phyloP scores from a whole-genome alignment of 1,140 invertebrate species.

The Penaeus japonicus region DNA sequence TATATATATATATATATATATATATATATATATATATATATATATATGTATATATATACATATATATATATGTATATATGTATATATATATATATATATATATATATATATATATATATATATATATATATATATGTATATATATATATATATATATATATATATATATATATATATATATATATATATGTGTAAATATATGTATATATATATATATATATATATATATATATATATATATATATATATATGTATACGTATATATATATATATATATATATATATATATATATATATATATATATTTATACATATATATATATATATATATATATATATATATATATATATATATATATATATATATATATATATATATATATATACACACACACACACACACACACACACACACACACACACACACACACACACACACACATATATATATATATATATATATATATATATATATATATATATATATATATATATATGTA shows the following conservation, averaged over 20 bases:
- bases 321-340: not conserved
- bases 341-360: not conserved
- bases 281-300: constrained; percentile 10
- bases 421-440: not conserved
- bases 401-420: not conserved
- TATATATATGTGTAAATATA: not conserved
- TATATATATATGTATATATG: not conserved
- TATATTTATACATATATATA: not conserved
- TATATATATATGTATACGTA: not conserved
- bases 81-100: not conserved
- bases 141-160: not conserved
- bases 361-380: not conserved
- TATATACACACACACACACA: not conserved
- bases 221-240: not conserved
- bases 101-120: not conserved
- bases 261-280: constrained; percentile 2
- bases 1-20: not conserved
- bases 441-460: constrained; percentile 6
- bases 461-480: not conserved
- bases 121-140: not conserved
- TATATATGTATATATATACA: not conserved
- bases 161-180: not conserved
- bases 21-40: not conserved
- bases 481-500: constrained; percentile 4
- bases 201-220: not conserved